Percentiles rank a stretch among this genome's conserved stretches.
Conservation (phyloP, 53 echinoderm and acorn worm genomes). For the Glandiceps talaboti region DNA sequence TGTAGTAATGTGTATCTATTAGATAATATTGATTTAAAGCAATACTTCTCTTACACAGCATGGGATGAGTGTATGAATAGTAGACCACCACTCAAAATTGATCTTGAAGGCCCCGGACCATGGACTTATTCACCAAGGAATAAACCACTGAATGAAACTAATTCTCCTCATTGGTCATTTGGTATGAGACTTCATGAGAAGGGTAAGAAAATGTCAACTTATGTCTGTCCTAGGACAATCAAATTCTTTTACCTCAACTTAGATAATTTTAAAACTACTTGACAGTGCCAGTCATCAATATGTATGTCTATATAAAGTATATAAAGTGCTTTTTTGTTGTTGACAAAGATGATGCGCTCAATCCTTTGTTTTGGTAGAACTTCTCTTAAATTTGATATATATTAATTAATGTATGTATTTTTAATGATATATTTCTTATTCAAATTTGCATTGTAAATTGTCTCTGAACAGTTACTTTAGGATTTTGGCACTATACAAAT, state of each 20-base stretch:
- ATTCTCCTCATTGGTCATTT: slow-evolving; percentile 76
- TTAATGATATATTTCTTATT: too few species aligned
- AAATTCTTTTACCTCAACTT: neutral
- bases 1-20: too few species aligned
- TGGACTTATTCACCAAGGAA: slow-evolving; percentile 68
- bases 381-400: too few species aligned
- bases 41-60: too few species aligned
- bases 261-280: neutral
- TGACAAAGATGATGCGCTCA: too few species aligned
- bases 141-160: slow-evolving; percentile 76
- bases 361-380: too few species aligned
- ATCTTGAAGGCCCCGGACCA: slow-evolving; percentile 86
- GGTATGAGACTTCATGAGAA: slow-evolving; percentile 63
- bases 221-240: neutral
- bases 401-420: too few species aligned
- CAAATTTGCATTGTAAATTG: too few species aligned
- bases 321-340: neutral
- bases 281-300: neutral
- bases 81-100: slow-evolving; percentile 85
- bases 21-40: too few species aligned
- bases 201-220: slow-evolving; percentile 22
- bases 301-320: too few species aligned
- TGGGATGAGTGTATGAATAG: slow-evolving; percentile 80
- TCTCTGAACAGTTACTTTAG: too few species aligned
- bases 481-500: too few species aligned